phyloP scores from a whole-genome alignment of 64 coral and sea anemone genomes.

The Pocillopora damicornis region DNA sequence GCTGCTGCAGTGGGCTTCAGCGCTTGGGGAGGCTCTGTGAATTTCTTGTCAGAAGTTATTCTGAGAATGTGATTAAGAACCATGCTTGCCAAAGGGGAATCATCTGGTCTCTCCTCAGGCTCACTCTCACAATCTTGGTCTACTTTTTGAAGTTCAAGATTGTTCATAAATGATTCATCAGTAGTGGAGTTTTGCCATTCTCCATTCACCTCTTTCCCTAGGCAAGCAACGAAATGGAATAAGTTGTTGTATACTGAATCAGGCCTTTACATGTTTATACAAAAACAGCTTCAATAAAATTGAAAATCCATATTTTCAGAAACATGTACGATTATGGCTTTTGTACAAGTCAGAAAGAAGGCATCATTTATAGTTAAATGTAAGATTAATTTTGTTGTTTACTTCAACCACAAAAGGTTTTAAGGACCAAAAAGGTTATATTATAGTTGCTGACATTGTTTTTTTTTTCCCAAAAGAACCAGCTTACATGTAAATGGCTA shows the following conservation, averaged over 20 bases:
- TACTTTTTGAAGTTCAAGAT: conserved; percentile 80
- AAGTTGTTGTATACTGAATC: conserved; percentile 58
- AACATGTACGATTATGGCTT: too few species aligned
- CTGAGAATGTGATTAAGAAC: conserved; percentile 70
- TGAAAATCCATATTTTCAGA: background rate
- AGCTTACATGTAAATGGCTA: too few species aligned
- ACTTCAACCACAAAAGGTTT: too few species aligned
- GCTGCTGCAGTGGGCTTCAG: conserved; percentile 27
- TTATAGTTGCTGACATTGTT: too few species aligned
- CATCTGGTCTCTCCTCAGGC: conserved; percentile 22
- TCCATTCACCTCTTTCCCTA: conserved; percentile 38
- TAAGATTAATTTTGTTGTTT: too few species aligned
- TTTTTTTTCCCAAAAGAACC: too few species aligned
- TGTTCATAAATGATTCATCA: conserved; percentile 64
- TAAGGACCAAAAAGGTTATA: too few species aligned
- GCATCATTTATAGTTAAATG: too few species aligned
- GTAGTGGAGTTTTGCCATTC: conserved; percentile 58
- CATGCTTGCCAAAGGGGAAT: conserved; percentile 27
- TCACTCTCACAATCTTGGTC: background rate
- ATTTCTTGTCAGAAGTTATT: conserved; percentile 61
- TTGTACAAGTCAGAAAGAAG: too few species aligned
- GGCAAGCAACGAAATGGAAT: conserved; percentile 59
- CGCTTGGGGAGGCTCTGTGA: background rate
- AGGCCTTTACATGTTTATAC: conserved; percentile 16
- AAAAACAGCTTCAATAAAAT: background rate